Base-by-base conservation (phyloP, 2,113 vertebrate genomes). In the Lepus europaeus region DNA sequence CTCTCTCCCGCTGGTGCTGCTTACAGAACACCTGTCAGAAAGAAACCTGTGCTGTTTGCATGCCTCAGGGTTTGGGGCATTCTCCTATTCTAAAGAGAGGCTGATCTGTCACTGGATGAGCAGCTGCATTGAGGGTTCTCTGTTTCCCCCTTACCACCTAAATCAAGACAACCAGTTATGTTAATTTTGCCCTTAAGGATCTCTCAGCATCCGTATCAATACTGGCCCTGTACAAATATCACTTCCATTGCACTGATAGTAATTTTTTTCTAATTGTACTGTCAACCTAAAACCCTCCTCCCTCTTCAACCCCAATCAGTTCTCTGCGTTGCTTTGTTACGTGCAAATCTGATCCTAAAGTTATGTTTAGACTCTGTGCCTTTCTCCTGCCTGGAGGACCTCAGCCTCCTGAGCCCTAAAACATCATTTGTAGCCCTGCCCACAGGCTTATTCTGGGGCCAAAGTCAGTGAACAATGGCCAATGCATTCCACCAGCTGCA, bases 11-110 rank as follows among this genome's bases (percentile, higher is more conserved):
- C 59, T 31, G 11, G n/a, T 56, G 69, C 89, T 80, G 36, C 86
- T 61, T 61, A 49, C 19, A 85, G 78, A 79, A 36, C n/a, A 68
- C 79, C 49, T 69, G 86, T 69, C 92, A 94, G 45, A 59, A 33
- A 61, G 69, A 73, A 86, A 94, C 93, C 85, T 76, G 31, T 74
- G 45, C 77, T 77, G 14, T 82, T 92, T 93, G 92, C 95, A 91
- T 95, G 72, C 89, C 87, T 82, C 92, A 64, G 93, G 88, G 72
- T 29, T 78, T 59, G 78, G 66, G 61, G 7, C 9, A 25, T 90
- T 97, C 86, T 72, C 91, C 92, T 90, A 87, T n/a, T 36, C 69
- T 22, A 51, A 31, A n/a, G 0, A 51, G 63, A 89, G 14, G 69
- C 76, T n/a, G 3, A 80, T 94, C 78, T 83, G 78, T 96, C 77